These are phyloP conservation scores for Vimba vimba DNA, from an alignment of 2,113 vertebrate species.

Conservation along the genomic window DNA sequence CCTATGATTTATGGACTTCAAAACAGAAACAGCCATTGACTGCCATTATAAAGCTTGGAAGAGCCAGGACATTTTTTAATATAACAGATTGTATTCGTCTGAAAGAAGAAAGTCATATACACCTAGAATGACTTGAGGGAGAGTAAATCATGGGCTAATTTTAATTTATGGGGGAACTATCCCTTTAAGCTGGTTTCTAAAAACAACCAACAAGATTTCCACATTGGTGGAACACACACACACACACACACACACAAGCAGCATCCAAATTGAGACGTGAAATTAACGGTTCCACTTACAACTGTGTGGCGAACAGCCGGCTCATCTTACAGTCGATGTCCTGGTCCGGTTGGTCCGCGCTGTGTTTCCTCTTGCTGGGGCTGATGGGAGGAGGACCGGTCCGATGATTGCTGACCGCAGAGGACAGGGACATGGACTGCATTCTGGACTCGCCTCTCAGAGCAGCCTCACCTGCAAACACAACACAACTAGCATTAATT, in stretches of 20 bases:
- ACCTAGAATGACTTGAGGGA: too few species aligned
- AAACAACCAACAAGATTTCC: background rate
- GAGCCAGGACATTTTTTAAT: too few species aligned
- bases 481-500: background rate
- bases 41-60: too few species aligned
- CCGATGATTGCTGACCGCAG: constrained; percentile 86
- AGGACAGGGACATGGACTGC: constrained; percentile 88
- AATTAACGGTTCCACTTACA: constrained; percentile 81
- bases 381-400: constrained; percentile 96
- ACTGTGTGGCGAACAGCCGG: constrained; percentile 87
- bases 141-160: too few species aligned
- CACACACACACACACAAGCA: background rate
- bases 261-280: background rate
- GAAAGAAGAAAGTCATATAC: too few species aligned
- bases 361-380: constrained; percentile 94
- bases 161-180: too few species aligned
- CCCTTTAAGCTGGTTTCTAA: too few species aligned
- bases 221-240: background rate
- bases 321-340: constrained; percentile 94
- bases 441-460: constrained; percentile 92
- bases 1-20: too few species aligned
- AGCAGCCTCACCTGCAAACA: constrained; percentile 87
- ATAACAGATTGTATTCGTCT: too few species aligned
- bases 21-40: too few species aligned
- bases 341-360: constrained; percentile 86